Evolutionary conservation across 1,140 invertebrate genomes (phyloP), one percentile per base, ranked within the genome.

Genomic region (Nephila pilipes): DNA sequence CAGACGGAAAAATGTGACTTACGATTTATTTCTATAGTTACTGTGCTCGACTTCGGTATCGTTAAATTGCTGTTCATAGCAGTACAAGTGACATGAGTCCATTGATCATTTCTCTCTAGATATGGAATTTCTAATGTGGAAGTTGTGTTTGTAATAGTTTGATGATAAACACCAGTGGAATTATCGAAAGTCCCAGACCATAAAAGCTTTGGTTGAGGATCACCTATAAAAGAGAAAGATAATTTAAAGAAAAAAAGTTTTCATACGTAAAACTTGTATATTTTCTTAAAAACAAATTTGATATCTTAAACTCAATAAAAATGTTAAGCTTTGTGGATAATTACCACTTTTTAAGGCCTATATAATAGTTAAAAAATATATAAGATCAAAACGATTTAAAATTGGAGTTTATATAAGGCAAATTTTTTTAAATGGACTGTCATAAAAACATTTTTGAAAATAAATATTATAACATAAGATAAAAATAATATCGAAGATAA

Each of bases 81-180:
- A 32, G 94, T 93, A 91, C 95, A 95, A 55, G 97, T 97, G 95
- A 98, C 97, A 94, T 97, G 96, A 36, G 97, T 96, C 94, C 97
- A 97, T 63, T 98, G 96, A 95, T 98, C 97, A 95, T 97, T 97
- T n/a, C 97, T 95, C 6, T 97, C 97, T 85, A 98, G 96, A 94
- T 97, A 97, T 36, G 97, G 97, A 95, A 97, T 98, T 79, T 96
- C 97, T 94, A 98, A 96, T 4, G 60, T 54, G 1, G 83, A 46
- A 29, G 81, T 54, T 3, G 55, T 36, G 6, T 80, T 38, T 63
- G 18, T 63, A 2, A 36, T 58, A 12, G 60, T 80, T 1, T 38
- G 2, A 14, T 54, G 25, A 32, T 36, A 60, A 22, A 18, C 16
- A 55, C 20, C 22, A 18, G 5, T 54, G 20, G n/a, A 69, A 20